phyloP scores from a whole-genome alignment of 2,888 invertebrate species.

The Pristionchus maxplancki region DNA sequence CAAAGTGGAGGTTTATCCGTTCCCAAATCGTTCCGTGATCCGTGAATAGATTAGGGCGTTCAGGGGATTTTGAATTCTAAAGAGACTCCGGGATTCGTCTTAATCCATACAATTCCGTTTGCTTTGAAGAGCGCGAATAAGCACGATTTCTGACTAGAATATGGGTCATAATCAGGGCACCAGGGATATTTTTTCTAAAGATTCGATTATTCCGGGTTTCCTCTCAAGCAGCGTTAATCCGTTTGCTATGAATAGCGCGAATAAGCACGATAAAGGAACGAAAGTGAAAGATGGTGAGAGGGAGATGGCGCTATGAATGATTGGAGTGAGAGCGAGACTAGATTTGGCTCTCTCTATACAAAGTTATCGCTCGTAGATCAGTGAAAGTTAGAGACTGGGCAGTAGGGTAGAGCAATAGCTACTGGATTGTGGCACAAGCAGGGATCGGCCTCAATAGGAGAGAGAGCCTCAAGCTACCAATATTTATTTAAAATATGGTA shows the following conservation, averaged over 20 bases:
- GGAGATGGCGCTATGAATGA: constrained; percentile 17
- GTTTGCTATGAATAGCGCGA: background rate
- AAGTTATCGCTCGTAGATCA: background rate
- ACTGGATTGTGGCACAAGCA: background rate
- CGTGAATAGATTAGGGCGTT: no score
- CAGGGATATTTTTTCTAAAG: no score
- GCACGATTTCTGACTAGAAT: no score
- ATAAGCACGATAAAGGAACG: background rate
- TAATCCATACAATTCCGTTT: no score
- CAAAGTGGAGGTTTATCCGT: no score
- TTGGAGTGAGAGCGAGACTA: background rate
- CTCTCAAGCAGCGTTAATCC: background rate
- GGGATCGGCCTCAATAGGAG: background rate
- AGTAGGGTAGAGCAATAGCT: background rate
- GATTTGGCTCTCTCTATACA: background rate
- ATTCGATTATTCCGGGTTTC: background rate
- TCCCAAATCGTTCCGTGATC: no score
- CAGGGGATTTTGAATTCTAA: no score
- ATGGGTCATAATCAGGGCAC: no score
- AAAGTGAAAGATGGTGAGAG: background rate
- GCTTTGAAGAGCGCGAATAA: no score
- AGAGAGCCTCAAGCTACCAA: no score
- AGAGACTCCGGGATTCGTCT: no score
- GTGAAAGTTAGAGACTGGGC: background rate
- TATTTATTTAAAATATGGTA: no score